Evolutionary conservation across 2,888 invertebrate species (phyloP), one percentile per base, ranked within the genome.

Genomic region (Ormyrus thymus): DNA sequence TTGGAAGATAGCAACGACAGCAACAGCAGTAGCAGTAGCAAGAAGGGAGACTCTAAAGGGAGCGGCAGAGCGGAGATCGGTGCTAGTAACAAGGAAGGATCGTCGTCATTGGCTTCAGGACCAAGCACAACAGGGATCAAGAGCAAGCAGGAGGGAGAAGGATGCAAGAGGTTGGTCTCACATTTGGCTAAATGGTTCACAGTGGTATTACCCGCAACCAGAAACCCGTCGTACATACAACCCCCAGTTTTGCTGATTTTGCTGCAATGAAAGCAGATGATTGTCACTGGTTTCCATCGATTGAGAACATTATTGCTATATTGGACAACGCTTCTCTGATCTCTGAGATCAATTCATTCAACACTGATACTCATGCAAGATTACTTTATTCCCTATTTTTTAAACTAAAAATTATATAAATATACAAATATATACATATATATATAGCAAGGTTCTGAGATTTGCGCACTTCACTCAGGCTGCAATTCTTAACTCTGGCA

Each of bases 111-210:
- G 50, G 82, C 87, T 15, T 77, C 82, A 13, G 84, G 84, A 90
- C 91, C 81, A 83, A 92, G 92, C 83, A 81, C 85, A 81, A 87
- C 85, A 80, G 88, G 87, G 87, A 92, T 92, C 83, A 92, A 92
- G 90, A 93, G 92, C 89, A 92, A 92, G 86, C 92, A 92, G 85
- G 92, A 92, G 86, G 85, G 86, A 83, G 90, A 89, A 81, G 89
- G 92, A 92, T 87, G 93, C 84, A 90, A 91, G 90, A 91, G 92
- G 92, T 92, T 90, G 91, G 90, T 92, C 89, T 88, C 86, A 85
- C 85, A 88, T 88, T 88, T 29, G 85, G 88, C 87, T 89, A 87
- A 84, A 83, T 80, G 83, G 83, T 83, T 81, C 82, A 83, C 83
- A 83, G 79, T 58, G 68, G 72, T 76, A 79, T 79, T 78, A 59